Base-by-base conservation (phyloP, 1,140 invertebrate genomes). In the Lordiphosa mommai region DNA sequence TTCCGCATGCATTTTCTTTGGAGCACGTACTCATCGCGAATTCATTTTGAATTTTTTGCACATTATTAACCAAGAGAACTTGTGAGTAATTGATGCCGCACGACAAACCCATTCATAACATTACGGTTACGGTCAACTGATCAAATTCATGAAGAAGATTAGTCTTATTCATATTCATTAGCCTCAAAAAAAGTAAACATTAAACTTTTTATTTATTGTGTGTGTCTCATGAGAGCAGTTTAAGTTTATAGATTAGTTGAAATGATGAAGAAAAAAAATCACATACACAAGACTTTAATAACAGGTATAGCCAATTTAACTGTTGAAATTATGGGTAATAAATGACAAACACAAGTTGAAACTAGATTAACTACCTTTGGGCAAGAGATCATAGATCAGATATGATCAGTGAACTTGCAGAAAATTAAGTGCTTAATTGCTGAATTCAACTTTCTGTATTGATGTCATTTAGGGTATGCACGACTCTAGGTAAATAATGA, bases 71-170 rank as follows among this genome's bases (percentile, higher is more conserved):
- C 43, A 8, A 38, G 37, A 37, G 51, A 36, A 60, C 38, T 65
- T 38, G 46, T 80, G 71, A 74, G 57, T 55, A 82, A 80, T 67
- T 68, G 56, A 67, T 74, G 20, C 38, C 23, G 53, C 47, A 48
- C 36, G 36, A 30, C 9, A 23, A 17, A 41, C 13, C 30, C 53
- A 66, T 58, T 67, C 65, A 53, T 27, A 58, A 67, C 32, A 48
- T 30, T 32, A 52, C 29, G 16, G 20, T 33, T 30, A 61, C 47
- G 47, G 51, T 16, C 66, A 58, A 82, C 71, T 72, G 59, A 51
- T 36, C 38, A 52, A 30, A 29, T 20, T 34, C 20, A 20, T 13
- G 10, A 17, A 12, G 30, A 13, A 43, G 20, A 27, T 43, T 10
- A 7, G 17, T 0, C 10, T 12, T 12, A 41, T 43, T 43, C 20